These are phyloP conservation scores for Nothocercus julius DNA, from an alignment of 2,113 vertebrate species.

Conservation along the genomic window DNA sequence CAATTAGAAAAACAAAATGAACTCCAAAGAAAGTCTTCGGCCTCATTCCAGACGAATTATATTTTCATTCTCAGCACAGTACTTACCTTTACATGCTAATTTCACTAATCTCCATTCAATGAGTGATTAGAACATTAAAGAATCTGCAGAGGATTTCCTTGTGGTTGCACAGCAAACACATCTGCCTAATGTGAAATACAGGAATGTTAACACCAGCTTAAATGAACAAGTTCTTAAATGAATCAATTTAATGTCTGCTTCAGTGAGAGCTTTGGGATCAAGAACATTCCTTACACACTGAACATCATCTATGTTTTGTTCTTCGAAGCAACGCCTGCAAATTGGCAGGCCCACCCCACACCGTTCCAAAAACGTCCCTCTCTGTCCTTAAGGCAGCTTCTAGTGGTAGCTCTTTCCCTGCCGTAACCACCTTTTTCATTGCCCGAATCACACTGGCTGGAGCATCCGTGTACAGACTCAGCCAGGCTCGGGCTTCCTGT, in stretches of 20 bases:
- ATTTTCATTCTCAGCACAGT: not conserved
- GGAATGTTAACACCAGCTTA: not conserved
- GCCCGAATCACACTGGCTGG: conserved; percentile 83
- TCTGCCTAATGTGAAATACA: not conserved
- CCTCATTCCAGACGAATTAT: not conserved
- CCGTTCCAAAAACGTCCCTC: conserved; percentile 85
- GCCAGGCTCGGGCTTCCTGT: conserved; percentile 82
- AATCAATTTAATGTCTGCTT: not conserved
- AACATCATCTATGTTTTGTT: conserved; percentile 84
- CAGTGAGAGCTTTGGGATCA: not conserved
- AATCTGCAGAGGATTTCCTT: not conserved
- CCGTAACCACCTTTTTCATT: conserved; percentile 84
- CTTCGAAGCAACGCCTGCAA: conserved; percentile 82
- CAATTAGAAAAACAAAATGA: not conserved
- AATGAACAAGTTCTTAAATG: not conserved
- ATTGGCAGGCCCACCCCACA: conserved; percentile 92
- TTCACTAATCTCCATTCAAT: conserved; percentile 17
- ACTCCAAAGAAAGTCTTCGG: not conserved
- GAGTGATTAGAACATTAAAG: conserved; percentile 15
- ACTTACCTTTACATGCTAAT: conserved; percentile 32
- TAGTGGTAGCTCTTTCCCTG: conserved; percentile 85
- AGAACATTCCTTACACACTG: not conserved
- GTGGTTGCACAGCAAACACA: not conserved
- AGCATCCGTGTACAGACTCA: conserved; percentile 79
- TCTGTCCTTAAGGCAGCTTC: conserved; percentile 87